Conservation (phyloP, 2,113 vertebrate species). For the Sitta europaea region DNA sequence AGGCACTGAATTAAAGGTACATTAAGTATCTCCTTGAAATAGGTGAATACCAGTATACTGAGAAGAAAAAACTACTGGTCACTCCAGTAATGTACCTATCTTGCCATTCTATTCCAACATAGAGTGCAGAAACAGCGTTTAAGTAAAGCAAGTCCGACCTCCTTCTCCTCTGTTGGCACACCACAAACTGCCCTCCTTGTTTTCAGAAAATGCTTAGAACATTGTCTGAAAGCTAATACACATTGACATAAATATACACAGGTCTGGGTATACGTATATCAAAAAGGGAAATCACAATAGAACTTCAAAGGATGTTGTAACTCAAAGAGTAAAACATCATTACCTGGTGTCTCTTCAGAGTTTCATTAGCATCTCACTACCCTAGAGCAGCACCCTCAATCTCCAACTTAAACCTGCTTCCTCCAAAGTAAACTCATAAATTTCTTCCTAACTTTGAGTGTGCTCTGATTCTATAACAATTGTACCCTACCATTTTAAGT, state of each 20-base stretch:
- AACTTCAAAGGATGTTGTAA: not conserved
- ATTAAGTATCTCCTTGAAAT: not conserved
- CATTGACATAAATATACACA: not conserved
- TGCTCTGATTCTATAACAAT: not conserved
- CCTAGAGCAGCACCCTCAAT: not conserved
- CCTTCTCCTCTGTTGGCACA: not conserved
- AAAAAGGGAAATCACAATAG: not conserved
- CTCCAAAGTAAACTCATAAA: not conserved
- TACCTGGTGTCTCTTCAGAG: not conserved
- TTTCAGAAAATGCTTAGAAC: not conserved
- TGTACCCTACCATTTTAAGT: not conserved
- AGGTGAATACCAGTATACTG: not conserved
- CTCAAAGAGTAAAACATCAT: not conserved
- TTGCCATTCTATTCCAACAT: fast-evolving
- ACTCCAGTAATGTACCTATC: not conserved
- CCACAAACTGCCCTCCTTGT: not conserved
- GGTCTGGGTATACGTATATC: fast-evolving
- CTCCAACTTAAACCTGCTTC: fast-evolving
- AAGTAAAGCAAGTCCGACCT: not conserved
- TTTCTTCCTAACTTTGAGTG: not conserved
- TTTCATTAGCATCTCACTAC: not conserved
- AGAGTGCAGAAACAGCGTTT: not conserved
- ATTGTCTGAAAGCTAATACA: not conserved
- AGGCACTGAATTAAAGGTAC: not conserved
- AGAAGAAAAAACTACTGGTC: not conserved